These are phyloP conservation scores for Siniperca undulata DNA, from an alignment of 2,797 vertebrate species.

Conservation along the genomic window DNA sequence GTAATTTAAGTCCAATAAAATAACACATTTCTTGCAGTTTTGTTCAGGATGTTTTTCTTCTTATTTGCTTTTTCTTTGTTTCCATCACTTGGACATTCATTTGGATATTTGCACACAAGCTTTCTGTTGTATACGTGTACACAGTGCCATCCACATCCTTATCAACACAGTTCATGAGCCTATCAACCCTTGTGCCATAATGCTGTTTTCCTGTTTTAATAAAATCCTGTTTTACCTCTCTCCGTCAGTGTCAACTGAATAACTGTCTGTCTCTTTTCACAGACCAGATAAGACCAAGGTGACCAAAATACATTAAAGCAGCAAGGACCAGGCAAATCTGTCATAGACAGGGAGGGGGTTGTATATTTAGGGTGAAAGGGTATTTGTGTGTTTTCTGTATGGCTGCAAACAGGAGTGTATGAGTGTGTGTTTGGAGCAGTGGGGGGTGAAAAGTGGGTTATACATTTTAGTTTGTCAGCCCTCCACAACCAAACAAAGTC, in stretches of 20 bases:
- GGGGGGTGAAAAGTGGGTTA: constrained; percentile 40
- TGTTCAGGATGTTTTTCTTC: neutral
- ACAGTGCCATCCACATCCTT: neutral
- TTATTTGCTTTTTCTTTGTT: constrained; percentile 8
- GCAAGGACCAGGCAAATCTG: constrained; percentile 5
- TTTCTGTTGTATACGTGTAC: neutral
- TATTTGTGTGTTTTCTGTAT: constrained; percentile 17
- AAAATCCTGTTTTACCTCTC: neutral
- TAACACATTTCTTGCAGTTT: neutral
- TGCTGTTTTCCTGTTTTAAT: neutral
- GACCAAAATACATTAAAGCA: constrained; percentile 30
- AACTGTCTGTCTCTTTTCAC: constrained; percentile 34
- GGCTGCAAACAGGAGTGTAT: constrained; percentile 6
- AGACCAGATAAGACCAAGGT: constrained; percentile 32
- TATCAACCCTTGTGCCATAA: constrained; percentile 7
- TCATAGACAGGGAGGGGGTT: neutral
- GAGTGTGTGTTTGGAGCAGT: constrained; percentile 4
- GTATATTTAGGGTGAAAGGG: constrained; percentile 35
- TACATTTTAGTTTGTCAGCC: constrained; percentile 24
- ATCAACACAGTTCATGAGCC: constrained; percentile 21
- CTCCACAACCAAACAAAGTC: constrained; percentile 19
- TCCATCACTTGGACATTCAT: neutral
- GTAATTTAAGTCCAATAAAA: constrained; percentile 14
- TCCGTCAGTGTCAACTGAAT: constrained; percentile 9
- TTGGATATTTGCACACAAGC: neutral